Percentiles rank a stretch among this genome's conserved stretches.
Conservation (phyloP, 2,113 vertebrate genomes). For the Sturnus vulgaris region DNA sequence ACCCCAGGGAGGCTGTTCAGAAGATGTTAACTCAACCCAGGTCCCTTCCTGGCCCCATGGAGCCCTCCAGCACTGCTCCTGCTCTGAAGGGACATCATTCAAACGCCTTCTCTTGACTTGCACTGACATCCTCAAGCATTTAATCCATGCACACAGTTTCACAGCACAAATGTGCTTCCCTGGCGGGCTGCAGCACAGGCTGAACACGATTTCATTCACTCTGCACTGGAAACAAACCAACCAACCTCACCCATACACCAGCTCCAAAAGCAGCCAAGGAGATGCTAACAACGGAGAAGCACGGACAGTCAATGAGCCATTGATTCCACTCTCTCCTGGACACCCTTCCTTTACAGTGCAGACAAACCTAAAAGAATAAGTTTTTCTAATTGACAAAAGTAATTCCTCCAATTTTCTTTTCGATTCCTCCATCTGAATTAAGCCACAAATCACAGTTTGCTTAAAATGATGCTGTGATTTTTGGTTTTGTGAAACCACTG, state of each 20-base stretch:
- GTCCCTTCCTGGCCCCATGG: background rate
- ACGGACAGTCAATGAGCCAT: rapidly evolving
- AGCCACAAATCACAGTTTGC: background rate
- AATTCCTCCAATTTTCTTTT: background rate
- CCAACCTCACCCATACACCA: background rate
- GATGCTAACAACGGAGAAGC: background rate
- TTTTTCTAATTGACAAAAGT: background rate
- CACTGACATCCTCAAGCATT: background rate
- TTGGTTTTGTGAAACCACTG: background rate
- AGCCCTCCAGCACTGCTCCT: background rate
- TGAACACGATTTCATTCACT: background rate
- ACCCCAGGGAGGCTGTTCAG: background rate
- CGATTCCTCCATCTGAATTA: background rate
- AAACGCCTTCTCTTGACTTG: background rate
- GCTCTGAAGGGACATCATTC: background rate
- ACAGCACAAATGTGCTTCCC: rapidly evolving
- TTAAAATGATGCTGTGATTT: background rate
- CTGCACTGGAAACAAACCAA: background rate
- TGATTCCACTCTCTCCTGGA: background rate
- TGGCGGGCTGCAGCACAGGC: background rate
- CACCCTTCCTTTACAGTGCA: background rate
- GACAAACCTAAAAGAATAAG: background rate
- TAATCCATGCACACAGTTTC: rapidly evolving
- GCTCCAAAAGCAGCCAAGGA: background rate
- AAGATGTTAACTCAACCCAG: background rate